Conservation (phyloP, 37 sponge, comb jelly and placozoan genomes). For the Aplysina aerophoba region DNA sequence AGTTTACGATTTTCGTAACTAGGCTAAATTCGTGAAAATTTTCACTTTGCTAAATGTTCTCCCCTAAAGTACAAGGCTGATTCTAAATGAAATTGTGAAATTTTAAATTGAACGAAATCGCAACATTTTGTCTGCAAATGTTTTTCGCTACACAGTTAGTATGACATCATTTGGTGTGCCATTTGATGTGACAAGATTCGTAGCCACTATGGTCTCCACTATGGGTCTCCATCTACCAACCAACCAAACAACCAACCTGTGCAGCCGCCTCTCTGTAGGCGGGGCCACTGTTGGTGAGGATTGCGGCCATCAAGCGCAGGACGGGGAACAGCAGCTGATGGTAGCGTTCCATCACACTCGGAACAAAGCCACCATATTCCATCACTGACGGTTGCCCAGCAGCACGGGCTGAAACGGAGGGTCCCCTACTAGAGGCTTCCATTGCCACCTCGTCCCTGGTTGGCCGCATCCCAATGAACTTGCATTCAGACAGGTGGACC, state of each 20-base stretch:
- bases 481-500: constrained; percentile 68
- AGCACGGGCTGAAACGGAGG: background rate
- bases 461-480: constrained; percentile 77
- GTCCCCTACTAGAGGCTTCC: constrained; percentile 13
- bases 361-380: constrained; percentile 54
- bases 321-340: constrained; percentile 76
- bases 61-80: too few relatives aligned
- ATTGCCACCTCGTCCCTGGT: constrained; percentile 29
- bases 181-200: too few relatives aligned
- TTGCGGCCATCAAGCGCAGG: constrained; percentile 59
- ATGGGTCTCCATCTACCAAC: background rate
- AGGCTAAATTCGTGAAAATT: too few relatives aligned
- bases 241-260: constrained; percentile 45
- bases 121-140: too few relatives aligned
- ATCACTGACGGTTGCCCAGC: background rate
- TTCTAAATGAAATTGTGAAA: too few relatives aligned
- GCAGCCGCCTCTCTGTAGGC: constrained; percentile 58
- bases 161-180: too few relatives aligned
- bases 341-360: constrained; percentile 68
- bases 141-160: too few relatives aligned
- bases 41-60: too few relatives aligned
- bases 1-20: too few relatives aligned
- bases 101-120: too few relatives aligned
- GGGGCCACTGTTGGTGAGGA: constrained; percentile 66
- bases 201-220: too few relatives aligned